phyloP scores from a whole-genome alignment of 2,113 vertebrate species.

The Rana temporaria region DNA sequence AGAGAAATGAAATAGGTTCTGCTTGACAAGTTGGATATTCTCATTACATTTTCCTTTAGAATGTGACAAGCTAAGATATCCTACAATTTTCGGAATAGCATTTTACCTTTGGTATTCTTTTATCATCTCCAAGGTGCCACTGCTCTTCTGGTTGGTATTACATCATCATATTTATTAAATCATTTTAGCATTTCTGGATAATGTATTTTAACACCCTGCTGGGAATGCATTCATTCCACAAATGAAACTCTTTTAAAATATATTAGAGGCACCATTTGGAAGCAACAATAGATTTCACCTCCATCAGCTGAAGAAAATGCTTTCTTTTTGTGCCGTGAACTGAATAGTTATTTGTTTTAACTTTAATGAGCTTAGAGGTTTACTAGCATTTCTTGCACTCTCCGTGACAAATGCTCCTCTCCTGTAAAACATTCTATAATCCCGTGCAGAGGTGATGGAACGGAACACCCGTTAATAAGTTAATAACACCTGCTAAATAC shows the following conservation, averaged over 20 bases:
- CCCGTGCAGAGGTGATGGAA: no score
- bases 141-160: neutral
- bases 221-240: constrained; percentile 10
- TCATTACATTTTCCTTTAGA: constrained; percentile 15
- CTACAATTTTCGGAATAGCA: constrained; percentile 3
- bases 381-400: no score
- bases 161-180: constrained; percentile 1
- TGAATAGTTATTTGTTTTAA: neutral
- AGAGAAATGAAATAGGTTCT: constrained; percentile 1
- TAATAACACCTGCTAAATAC: no score
- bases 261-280: constrained; percentile 16
- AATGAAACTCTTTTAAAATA: constrained; percentile 30
- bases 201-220: constrained; percentile 9
- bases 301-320: constrained; percentile 4
- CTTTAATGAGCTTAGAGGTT: neutral
- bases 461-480: no score
- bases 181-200: constrained; percentile 13
- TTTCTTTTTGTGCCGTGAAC: neutral
- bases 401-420: no score
- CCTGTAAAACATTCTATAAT: no score
- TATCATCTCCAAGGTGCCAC: constrained; percentile 16
- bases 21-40: constrained; percentile 2
- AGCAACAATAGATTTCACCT: neutral
- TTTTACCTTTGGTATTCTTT: neutral
- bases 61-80: neutral